Base-by-base conservation (phyloP, 2,113 vertebrate genomes). In the Lontra canadensis region DNA sequence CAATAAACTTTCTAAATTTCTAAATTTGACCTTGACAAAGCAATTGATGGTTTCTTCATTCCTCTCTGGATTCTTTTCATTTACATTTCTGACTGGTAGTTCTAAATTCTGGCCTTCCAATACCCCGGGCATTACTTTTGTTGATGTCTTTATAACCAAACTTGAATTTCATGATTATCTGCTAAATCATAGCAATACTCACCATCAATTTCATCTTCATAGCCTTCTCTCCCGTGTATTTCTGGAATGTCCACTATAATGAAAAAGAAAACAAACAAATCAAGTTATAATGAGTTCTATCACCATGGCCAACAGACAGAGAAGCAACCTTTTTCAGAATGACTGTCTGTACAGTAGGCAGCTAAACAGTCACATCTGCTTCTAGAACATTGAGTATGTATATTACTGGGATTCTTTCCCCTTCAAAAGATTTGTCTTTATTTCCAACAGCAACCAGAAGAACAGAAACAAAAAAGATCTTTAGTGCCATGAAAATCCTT, bases 211-310 rank as follows among this genome's bases (percentile, higher is more conserved):
- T 80, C 98, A 93, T 99, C 98, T 94, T 98, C 98, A 55, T 98
- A 98, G 57, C 98, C 98, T 90, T 98, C 98, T 96, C 98, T 92
- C 25, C 91, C 98, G 4, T 98, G 98, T 88, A 97, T 97, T 9
- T 98, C 98, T 86, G 98, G 98, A 83, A 99, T 98, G 94, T 99
- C 98, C 97, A 99, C 99, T 99, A 34, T 55, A 98, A 99, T 39
- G 94, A 98, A 97, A 98, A 90, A 55, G 44, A 93, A 95, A 94
- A 96, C 76, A 94, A 98, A 31, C 25, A 97, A 97, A 96, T 85
- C 82, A 71, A 98, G 97, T 90, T 36, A 79, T 25, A 83, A 91
- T 9, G 21, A 69, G 36, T 78, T 92, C 49, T 57, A 57, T 59
- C 29, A 49, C 25, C 0, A 92, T 84, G 93, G 92, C 97, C 92